Percentiles rank a stretch among this genome's conserved stretches.
phyloP scores from a whole-genome alignment of 2,888 invertebrate species.

The Hypolimnas misippus region DNA sequence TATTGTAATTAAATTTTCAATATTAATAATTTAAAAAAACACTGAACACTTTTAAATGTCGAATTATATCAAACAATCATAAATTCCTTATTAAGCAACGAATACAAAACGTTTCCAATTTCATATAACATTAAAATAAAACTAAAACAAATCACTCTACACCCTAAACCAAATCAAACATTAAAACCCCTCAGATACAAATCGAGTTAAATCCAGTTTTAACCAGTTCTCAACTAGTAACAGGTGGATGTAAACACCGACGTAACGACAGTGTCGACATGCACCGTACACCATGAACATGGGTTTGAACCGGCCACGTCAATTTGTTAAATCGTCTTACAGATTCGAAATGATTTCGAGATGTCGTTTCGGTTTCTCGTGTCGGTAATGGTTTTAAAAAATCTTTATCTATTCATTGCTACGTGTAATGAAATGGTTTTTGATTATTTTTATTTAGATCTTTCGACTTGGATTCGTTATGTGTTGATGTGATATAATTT shows the following conservation, averaged over 20 bases:
- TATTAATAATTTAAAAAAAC: too few relatives aligned
- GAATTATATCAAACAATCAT: too few relatives aligned
- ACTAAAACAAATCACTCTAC: background rate
- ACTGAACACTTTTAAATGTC: too few relatives aligned
- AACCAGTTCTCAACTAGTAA: conserved; percentile 22
- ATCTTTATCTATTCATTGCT: background rate
- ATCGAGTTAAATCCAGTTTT: conserved; percentile 3
- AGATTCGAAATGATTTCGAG: background rate
- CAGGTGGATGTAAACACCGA: conserved; percentile 26
- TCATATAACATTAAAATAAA: background rate
- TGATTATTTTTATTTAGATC: background rate
- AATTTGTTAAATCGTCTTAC: conserved; percentile 2
- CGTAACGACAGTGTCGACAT: conserved; percentile 25
- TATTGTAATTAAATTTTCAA: too few relatives aligned
- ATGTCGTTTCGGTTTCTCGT: background rate
- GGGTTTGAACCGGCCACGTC: background rate
- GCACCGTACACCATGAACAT: conserved; percentile 10
- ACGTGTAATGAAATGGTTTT: background rate
- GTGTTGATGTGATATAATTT: too few relatives aligned
- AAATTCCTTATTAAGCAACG: too few relatives aligned
- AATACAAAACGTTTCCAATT: too few relatives aligned
- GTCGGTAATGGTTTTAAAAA: background rate
- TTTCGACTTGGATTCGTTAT: background rate
- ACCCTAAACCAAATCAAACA: background rate
- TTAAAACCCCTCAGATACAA: conserved; percentile 9